These are phyloP conservation scores for Gallinago undulata DNA, from an alignment of 2,113 vertebrate genomes.

Conservation along the genomic window DNA sequence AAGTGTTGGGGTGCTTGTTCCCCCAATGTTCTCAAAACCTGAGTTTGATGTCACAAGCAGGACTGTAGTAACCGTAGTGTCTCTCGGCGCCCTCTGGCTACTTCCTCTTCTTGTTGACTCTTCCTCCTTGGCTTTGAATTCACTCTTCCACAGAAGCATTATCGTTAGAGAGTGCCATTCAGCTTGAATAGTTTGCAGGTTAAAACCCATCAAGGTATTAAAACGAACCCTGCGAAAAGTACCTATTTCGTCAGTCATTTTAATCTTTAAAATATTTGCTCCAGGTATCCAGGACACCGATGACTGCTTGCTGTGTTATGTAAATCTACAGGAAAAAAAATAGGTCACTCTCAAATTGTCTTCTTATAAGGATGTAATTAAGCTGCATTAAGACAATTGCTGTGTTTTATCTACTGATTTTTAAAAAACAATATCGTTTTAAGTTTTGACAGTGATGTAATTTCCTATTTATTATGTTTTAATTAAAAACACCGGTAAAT, in stretches of 20 bases:
- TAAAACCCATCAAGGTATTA: constrained; percentile 23
- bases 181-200: constrained; percentile 18
- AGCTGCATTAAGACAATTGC: constrained; percentile 53
- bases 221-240: constrained; percentile 20
- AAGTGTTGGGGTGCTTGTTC: background rate
- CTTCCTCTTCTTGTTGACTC: constrained; percentile 26
- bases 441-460: constrained; percentile 18
- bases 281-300: background rate
- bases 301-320: constrained; percentile 54
- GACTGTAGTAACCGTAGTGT: background rate
- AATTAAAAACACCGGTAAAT: constrained; percentile 46
- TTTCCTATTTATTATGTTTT: constrained; percentile 36
- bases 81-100: background rate
- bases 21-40: background rate
- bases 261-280: constrained; percentile 52
- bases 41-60: background rate
- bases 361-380: constrained; percentile 51
- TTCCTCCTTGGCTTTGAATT: background rate
- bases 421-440: constrained; percentile 6
- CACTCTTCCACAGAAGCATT: background rate
- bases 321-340: constrained; percentile 65
- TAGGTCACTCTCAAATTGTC: constrained; percentile 60
- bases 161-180: background rate
- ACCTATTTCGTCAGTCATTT: constrained; percentile 49
- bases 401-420: constrained; percentile 16